phyloP scores from a whole-genome alignment of 2,113 vertebrate genomes.

The Machaerirhynchus nigripectus region DNA sequence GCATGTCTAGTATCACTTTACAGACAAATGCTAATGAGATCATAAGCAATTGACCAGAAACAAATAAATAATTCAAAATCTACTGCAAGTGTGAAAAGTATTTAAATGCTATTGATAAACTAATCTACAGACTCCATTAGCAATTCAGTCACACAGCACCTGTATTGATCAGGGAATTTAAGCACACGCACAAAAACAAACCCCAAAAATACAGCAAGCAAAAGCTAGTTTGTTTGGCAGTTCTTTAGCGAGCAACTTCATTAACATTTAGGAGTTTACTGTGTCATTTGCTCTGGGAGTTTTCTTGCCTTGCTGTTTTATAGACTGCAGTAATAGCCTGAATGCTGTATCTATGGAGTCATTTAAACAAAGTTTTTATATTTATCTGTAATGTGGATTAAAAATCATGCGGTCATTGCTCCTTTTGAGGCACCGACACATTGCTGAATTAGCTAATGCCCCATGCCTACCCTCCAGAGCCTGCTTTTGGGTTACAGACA shows the following conservation, averaged over 20 bases:
- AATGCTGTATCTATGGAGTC: accelerated
- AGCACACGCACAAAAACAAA: constrained; percentile 32
- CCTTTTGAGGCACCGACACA: background rate
- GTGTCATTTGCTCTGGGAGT: background rate
- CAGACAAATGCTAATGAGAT: constrained; percentile 87
- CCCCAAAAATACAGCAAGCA: constrained; percentile 18
- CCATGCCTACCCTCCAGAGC: background rate
- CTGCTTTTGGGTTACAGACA: background rate
- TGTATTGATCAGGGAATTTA: constrained; percentile 74
- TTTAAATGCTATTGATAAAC: constrained; percentile 95
- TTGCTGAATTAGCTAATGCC: background rate
- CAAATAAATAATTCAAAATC: constrained; percentile 91
- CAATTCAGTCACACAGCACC: constrained; percentile 82
- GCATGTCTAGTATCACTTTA: constrained; percentile 70
- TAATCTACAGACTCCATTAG: constrained; percentile 84
- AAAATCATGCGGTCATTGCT: background rate
- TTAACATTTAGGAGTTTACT: constrained; percentile 14
- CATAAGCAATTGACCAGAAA: constrained; percentile 88
- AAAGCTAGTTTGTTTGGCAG: background rate
- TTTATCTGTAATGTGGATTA: background rate
- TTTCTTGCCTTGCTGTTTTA: background rate
- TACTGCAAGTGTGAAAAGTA: constrained; percentile 88
- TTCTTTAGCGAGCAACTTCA: constrained; percentile 20
- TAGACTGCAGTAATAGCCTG: background rate
- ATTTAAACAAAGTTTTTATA: background rate